Base-by-base conservation (phyloP, 2,888 invertebrate species). In the Busseola fusca region DNA sequence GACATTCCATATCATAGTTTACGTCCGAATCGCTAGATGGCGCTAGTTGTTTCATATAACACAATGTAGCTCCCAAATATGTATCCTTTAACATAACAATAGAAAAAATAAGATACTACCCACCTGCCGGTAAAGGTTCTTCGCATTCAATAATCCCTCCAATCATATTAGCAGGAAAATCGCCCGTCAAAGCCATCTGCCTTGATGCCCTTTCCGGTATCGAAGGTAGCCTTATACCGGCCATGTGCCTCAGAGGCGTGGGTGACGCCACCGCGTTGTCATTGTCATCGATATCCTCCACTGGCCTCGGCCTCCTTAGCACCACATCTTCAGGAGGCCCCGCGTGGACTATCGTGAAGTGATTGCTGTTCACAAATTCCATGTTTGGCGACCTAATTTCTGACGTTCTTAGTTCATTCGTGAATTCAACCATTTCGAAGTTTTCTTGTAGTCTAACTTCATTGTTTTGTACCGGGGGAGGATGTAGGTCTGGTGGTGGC, bases 91-190 rank as follows among this genome's bases (percentile, higher is more conserved):
- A n/a, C 34, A 58, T 45, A 69, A 57, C 62, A 68, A 68, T 25
- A 37, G 16, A 56, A 37, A 25, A 48, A 60, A 56, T 74, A 50
- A 57, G 27, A 48, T 30, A 63, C 64, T 74, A 85, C 96, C 96
- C 94, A 98, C 98, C 98, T 86, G 98, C 97, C 60, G 99, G 99
- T 81, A 99, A 93, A 21, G 98, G 98, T 88, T 98, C 98, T 85
- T 98, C 98, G 77, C 96, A 96, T 83, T 97, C 97, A 45, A 96
- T 96, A 68, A 96, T 96, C 70, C 95, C 95, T 56, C 95, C 95
- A 86, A 95, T 95, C 95, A 95, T 95, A 88, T 95, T 95, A 37
- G 95, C 95, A 40, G 95, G 95, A 83, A 95, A 95, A 93, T 96
- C 92, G 90, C 97, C 90, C 87, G 96, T 91, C 91, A 96, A 86